Evolutionary conservation across 2,888 invertebrate genomes (phyloP), one percentile per base, ranked within the genome.

Genomic region (Cyclophora albipunctata): DNA sequence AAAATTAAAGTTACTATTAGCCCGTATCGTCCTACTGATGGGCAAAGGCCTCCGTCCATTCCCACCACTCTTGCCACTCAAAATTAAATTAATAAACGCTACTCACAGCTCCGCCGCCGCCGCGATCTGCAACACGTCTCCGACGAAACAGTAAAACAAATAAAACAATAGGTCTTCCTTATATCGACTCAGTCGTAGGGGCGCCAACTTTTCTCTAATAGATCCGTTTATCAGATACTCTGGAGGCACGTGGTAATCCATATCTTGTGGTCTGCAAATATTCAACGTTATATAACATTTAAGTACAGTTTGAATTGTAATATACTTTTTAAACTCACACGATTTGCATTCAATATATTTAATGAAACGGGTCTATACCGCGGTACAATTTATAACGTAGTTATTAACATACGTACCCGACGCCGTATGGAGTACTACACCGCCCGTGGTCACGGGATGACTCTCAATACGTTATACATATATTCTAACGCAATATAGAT

Each of bases 111-210:
- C 98, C 60, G 94, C 94, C 71, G 99, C 99, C 64, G 98, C 98
- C 75, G 97, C 97, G 73, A 99, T 91, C 91, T 99, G 99, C 90
- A 99, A 93, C 70, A 97, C 94, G 91, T 99, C 99, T 71, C 98
- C 98, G 78, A 97, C 96, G 90, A 97, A 98, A 90, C 98, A 98
- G 90, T 99, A 99, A 91, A 99, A 99, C 90, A 99, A 93, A 91
- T 97, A 99, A 91, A 99, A 99, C 71, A 99, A 92, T 77, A 99
- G 92, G 90, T 99, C 99, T 89, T 99, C 99, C 88, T 98, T 98
- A 90, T 98, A 98, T 89, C 98, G 94, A 90, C 95, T 96, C 84
- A 99, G 91, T 90, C 98, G 96, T 83, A 99, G 93, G 70, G 97
- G 95, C 69, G 99, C 98, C 84, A 97, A 90, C 90, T 97, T 97